Percentiles rank a stretch among this genome's conserved stretches.
Evolutionary conservation across 1,140 invertebrate genomes (phyloP).

Genomic region (Psilanteris sp.): DNA sequence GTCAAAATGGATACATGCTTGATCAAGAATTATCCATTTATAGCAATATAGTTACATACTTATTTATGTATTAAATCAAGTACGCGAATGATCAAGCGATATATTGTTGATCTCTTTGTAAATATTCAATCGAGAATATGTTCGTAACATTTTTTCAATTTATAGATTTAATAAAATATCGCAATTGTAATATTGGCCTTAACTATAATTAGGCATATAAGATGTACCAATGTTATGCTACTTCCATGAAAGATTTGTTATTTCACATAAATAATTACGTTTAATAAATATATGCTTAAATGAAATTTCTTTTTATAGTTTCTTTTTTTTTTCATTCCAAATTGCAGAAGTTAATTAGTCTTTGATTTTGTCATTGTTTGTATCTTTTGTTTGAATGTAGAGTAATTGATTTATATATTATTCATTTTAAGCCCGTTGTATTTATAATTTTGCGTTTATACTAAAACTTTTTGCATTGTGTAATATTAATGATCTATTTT

Average conservation of each 20-base stretch:
- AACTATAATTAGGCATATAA: conserved; percentile 20
- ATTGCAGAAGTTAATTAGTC: conserved; percentile 16
- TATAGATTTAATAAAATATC: conserved; percentile 11
- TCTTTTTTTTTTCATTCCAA: conserved; percentile 25
- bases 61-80: conserved; percentile 23
- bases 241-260: conserved; percentile 37
- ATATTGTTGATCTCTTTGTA: conserved; percentile 37
- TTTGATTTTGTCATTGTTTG: too few species aligned
- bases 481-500: too few species aligned
- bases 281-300: conserved; percentile 41
- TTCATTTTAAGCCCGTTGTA: too few species aligned
- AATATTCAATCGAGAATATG: conserved; percentile 28
- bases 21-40: conserved; percentile 18
- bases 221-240: conserved; percentile 32
- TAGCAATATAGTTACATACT: conserved; percentile 13
- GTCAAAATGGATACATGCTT: too few species aligned
- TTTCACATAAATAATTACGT: conserved; percentile 20
- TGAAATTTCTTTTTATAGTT: not conserved
- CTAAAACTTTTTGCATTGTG: too few species aligned
- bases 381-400: too few species aligned
- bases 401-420: too few species aligned
- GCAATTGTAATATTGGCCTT: conserved; percentile 29
- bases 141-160: conserved; percentile 6
- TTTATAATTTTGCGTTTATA: too few species aligned
- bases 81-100: conserved; percentile 3